Conservation (phyloP, 2,113 vertebrate species). For the Aramus guarauna region DNA sequence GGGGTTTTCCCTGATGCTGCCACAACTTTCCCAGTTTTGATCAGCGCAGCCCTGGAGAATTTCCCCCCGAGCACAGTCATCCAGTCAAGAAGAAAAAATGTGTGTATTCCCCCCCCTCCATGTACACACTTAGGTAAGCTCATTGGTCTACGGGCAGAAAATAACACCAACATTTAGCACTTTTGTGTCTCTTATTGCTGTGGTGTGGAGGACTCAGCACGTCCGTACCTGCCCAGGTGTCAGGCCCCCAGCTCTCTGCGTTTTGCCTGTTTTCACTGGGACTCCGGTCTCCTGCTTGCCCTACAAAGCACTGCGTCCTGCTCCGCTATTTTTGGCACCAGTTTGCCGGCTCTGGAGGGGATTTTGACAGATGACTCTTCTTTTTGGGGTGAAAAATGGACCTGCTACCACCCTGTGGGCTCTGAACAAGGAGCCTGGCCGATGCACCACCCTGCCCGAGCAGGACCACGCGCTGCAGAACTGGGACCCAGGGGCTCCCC, state of each 20-base stretch:
- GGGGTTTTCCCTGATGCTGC: neutral
- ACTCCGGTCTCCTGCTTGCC: neutral
- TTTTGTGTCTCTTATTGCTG: neutral
- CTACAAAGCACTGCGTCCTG: neutral
- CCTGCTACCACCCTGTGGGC: neutral
- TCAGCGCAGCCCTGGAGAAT: neutral
- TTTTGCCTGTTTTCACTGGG: neutral
- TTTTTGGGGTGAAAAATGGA: neutral
- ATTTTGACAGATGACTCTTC: neutral
- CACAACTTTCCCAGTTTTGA: neutral
- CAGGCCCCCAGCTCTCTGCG: neutral
- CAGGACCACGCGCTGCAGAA: neutral
- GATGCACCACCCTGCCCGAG: neutral
- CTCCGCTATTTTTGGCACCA: constrained; percentile 8
- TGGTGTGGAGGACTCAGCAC: neutral
- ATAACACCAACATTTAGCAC: neutral
- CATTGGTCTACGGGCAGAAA: neutral
- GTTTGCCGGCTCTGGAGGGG: neutral
- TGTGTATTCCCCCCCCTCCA: neutral
- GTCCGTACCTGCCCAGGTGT: neutral
- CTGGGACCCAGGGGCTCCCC: neutral
- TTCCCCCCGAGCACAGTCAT: neutral
- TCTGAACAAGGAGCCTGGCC: neutral
- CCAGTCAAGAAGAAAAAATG: neutral
- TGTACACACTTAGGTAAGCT: neutral